Evolutionary conservation across 2,797 vertebrate genomes (phyloP).

Genomic region (Rallus crepitans): DNA sequence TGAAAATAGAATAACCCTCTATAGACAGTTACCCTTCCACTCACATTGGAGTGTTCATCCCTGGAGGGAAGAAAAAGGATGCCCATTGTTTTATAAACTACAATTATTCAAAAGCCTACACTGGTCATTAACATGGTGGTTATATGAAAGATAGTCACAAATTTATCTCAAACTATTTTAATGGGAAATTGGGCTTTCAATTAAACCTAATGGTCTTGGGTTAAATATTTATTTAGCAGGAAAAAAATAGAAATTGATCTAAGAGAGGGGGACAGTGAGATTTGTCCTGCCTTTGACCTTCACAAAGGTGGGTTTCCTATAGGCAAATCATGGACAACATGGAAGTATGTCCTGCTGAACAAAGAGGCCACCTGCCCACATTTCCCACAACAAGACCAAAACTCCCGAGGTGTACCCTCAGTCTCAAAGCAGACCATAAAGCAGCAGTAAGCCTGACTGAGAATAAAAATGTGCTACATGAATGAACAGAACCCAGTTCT

Average conservation of each 20-base stretch:
- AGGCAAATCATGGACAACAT: background rate
- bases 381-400: background rate
- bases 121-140: background rate
- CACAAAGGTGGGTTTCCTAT: background rate
- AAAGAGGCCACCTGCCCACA: background rate
- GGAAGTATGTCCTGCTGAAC: background rate
- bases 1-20: background rate
- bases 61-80: background rate
- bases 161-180: background rate
- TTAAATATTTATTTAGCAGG: background rate
- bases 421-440: background rate
- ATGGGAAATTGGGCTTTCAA: background rate
- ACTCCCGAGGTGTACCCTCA: background rate
- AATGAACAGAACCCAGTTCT: background rate
- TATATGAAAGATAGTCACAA: background rate
- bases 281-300: background rate
- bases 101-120: background rate
- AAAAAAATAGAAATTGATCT: background rate
- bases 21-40: background rate
- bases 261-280: fast-evolving
- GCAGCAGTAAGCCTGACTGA: background rate
- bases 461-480: background rate
- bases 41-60: background rate
- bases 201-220: background rate
- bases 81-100: background rate